Conservation (phyloP, 2,113 vertebrate species). For the Tauraco erythrolophus region DNA sequence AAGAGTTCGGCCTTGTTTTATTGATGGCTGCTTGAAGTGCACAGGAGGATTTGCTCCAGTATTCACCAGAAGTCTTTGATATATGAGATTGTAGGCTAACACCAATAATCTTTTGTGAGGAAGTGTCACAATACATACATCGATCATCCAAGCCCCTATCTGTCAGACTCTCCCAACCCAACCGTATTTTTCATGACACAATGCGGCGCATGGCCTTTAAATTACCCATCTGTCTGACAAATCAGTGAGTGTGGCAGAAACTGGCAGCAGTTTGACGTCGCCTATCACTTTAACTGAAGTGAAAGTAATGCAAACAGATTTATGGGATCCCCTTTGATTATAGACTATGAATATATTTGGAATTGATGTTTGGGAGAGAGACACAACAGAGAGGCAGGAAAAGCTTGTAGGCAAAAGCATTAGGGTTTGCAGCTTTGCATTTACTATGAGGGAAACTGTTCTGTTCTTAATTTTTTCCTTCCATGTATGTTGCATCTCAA, state of each 20-base stretch:
- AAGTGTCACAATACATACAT: conserved; percentile 65
- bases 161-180: conserved; percentile 45
- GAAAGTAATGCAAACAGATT: conserved; percentile 79
- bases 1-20: background rate
- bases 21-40: background rate
- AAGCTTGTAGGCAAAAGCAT: conserved; percentile 4
- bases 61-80: conserved; percentile 38
- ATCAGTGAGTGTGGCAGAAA: conserved; percentile 73
- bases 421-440: background rate
- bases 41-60: conserved; percentile 11
- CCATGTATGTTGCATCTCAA: background rate
- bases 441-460: background rate
- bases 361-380: conserved; percentile 40
- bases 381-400: background rate
- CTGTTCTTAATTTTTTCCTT: background rate
- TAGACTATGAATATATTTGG: conserved; percentile 61
- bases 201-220: conserved; percentile 80
- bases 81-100: conserved; percentile 19
- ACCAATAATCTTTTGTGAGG: conserved; percentile 37
- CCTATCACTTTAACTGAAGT: conserved; percentile 73
- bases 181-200: conserved; percentile 78
- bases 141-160: conserved; percentile 41
- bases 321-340: conserved; percentile 71
- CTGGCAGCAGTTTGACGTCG: conserved; percentile 67
- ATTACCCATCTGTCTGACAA: conserved; percentile 82